Evolutionary conservation across 2,888 invertebrate genomes (phyloP).

Genomic region (Endomychus coccineus): DNA sequence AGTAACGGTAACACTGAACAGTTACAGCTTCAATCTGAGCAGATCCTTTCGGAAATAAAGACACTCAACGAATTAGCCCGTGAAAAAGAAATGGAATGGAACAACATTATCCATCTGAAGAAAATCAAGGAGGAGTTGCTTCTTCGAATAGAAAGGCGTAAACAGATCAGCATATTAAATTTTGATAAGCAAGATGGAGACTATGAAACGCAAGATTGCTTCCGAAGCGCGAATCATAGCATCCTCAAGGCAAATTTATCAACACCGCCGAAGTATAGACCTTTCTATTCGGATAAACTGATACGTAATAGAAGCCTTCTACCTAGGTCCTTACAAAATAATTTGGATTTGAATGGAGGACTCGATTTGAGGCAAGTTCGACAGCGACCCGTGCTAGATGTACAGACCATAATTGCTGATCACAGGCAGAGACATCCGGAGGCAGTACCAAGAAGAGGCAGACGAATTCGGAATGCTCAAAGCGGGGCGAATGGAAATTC

Average conservation of each 20-base stretch:
- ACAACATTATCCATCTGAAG: constrained; percentile 71
- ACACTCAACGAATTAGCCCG: constrained; percentile 66
- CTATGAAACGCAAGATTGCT: constrained; percentile 21
- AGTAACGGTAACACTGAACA: constrained; percentile 54
- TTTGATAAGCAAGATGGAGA: constrained; percentile 17
- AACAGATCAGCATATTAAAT: constrained; percentile 50
- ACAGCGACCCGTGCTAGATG: constrained; percentile 73
- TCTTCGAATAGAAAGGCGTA: constrained; percentile 60
- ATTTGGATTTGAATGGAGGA: constrained; percentile 50
- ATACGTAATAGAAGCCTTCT: constrained; percentile 34
- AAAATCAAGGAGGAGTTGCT: constrained; percentile 79
- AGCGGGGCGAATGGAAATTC: constrained; percentile 24
- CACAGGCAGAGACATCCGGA: constrained; percentile 72
- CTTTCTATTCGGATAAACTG: constrained; percentile 5
- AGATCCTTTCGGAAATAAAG: constrained; percentile 59
- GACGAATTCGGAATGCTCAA: constrained; percentile 50
- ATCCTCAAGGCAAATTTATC: constrained; percentile 29
- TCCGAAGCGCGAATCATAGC: constrained; percentile 24
- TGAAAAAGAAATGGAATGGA: constrained; percentile 82
- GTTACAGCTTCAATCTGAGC: constrained; percentile 57
- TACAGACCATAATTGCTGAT: constrained; percentile 75
- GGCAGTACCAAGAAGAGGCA: constrained; percentile 59
- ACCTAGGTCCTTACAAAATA: constrained; percentile 46
- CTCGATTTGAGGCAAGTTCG: constrained; percentile 52
- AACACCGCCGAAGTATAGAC: constrained; percentile 15